Percentiles rank a stretch among this genome's conserved stretches.
phyloP scores from a whole-genome alignment of 2,888 invertebrate genomes.

The Octonoba sinensis region DNA sequence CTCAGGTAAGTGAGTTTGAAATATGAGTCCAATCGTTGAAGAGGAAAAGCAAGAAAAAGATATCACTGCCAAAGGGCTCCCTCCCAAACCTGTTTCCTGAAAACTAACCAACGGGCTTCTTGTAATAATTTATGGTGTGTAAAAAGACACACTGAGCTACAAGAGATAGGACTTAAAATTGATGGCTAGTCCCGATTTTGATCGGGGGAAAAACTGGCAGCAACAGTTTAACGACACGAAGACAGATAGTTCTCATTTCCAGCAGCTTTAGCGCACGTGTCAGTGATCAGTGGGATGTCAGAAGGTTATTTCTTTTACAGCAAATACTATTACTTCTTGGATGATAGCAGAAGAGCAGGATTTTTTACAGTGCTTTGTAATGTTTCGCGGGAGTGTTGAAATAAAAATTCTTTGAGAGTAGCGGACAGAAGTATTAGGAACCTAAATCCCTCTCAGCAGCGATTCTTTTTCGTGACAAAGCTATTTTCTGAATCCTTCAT shows the following conservation, averaged over 20 bases:
- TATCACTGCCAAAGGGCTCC: too few relatives aligned
- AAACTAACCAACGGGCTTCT: conserved; percentile 38
- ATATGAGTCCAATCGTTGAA: too few relatives aligned
- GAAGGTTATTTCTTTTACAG: conserved; percentile 50
- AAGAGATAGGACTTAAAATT: conserved; percentile 47
- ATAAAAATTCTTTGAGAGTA: neutral
- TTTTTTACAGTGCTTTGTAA: conserved; percentile 45
- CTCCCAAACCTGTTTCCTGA: conserved; percentile 25
- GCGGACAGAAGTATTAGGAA: conserved; percentile 34
- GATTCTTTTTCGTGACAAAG: neutral
- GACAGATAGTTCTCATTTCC: conserved; percentile 61
- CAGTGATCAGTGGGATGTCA: conserved; percentile 58
- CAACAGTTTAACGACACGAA: conserved; percentile 61
- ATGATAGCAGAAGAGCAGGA: conserved; percentile 25
- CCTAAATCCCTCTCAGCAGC: conserved; percentile 31
- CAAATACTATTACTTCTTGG: conserved; percentile 54
- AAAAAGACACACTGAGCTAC: conserved; percentile 53
- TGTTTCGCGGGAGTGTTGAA: conserved; percentile 11
- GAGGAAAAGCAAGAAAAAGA: too few relatives aligned
- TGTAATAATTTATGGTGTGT: conserved; percentile 58
- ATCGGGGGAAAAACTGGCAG: conserved; percentile 44
- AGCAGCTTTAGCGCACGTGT: conserved; percentile 57
- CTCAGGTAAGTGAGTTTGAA: too few relatives aligned
- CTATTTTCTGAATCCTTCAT: too few relatives aligned
- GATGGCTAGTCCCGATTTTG: conserved; percentile 57